Evolutionary conservation across 1,140 invertebrate genomes (phyloP).

Genomic region (Drosophila athabasca): DNA sequence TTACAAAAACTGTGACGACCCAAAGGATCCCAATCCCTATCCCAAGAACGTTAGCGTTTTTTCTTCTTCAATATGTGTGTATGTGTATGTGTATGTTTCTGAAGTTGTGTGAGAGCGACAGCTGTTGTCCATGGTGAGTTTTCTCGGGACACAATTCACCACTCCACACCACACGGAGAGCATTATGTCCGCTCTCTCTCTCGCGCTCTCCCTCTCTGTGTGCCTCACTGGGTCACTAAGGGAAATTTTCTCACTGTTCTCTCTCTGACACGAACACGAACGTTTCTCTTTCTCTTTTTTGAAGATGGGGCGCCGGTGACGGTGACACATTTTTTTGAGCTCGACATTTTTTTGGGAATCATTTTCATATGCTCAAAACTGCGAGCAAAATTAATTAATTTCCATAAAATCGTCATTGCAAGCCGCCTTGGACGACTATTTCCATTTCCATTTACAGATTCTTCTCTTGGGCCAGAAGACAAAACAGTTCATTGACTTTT

Average conservation of each 20-base stretch:
- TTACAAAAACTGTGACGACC: slow-evolving; percentile 38
- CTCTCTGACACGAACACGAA: background rate
- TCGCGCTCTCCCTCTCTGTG: slow-evolving; percentile 6
- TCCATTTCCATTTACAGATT: background rate
- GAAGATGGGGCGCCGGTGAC: too few species aligned
- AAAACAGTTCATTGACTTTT: slow-evolving; percentile 16
- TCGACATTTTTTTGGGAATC: too few species aligned
- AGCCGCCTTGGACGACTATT: too few species aligned
- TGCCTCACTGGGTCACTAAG: slow-evolving; percentile 47
- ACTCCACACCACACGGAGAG: slow-evolving; percentile 48
- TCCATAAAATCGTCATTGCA: slow-evolving; percentile 50
- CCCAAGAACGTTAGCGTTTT: too few species aligned
- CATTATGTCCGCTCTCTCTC: slow-evolving; percentile 22
- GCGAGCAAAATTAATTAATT: slow-evolving; percentile 23
- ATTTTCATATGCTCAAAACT: too few species aligned
- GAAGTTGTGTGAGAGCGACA: slow-evolving; percentile 49
- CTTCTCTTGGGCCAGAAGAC: too few species aligned
- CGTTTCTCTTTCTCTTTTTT: slow-evolving; percentile 6
- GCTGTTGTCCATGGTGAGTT: slow-evolving; percentile 65
- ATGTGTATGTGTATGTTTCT: slow-evolving; percentile 10
- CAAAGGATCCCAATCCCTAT: slow-evolving; percentile 5
- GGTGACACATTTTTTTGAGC: too few species aligned
- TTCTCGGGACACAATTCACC: slow-evolving; percentile 40
- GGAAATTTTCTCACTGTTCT: slow-evolving; percentile 44
- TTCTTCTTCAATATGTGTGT: slow-evolving; percentile 31